These are phyloP conservation scores for Peromyscus melanophrys DNA, from an alignment of 2,797 vertebrate species.

Conservation along the genomic window DNA sequence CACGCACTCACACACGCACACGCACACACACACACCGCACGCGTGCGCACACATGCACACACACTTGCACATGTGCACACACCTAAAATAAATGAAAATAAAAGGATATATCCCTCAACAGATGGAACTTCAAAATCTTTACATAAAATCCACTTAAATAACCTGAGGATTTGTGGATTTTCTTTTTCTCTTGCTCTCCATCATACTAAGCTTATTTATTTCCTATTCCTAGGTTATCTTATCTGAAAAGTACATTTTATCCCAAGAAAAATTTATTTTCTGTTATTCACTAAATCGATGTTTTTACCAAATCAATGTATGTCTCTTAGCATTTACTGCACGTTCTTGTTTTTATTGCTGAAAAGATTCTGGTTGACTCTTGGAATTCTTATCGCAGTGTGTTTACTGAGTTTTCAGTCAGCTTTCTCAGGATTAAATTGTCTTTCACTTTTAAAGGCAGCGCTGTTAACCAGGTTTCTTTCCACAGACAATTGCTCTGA, in stretches of 20 bases:
- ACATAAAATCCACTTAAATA: slow-evolving; percentile 57
- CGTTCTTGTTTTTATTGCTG: slow-evolving; percentile 65
- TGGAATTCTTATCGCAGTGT: slow-evolving; percentile 81
- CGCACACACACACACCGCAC: neutral
- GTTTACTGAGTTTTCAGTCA: slow-evolving; percentile 78
- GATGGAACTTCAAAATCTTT: slow-evolving; percentile 53
- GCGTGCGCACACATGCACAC: neutral
- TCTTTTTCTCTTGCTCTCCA: neutral
- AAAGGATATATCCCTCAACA: slow-evolving; percentile 15
- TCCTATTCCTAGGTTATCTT: slow-evolving; percentile 53
- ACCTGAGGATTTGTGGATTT: slow-evolving; percentile 28
- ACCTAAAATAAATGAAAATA: neutral
- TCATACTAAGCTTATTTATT: slow-evolving; percentile 28
- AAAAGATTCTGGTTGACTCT: slow-evolving; percentile 69
- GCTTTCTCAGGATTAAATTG: slow-evolving; percentile 74
- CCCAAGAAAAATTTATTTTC: slow-evolving; percentile 22
- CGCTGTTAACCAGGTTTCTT: slow-evolving; percentile 61
- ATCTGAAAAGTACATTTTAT: slow-evolving; percentile 69
- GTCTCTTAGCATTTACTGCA: slow-evolving; percentile 64
- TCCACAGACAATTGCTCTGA: neutral
- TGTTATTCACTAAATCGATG: slow-evolving; percentile 53
- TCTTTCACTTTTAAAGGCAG: slow-evolving; percentile 78
- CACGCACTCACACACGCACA: neutral
- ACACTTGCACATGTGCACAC: neutral
- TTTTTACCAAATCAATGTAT: slow-evolving; percentile 26